A percentile compares a stretch with the other conserved stretches of the same genome.
These are phyloP conservation scores for Pempheris klunzingeri DNA, from an alignment of 2,797 vertebrate species.

Conservation along the genomic window DNA sequence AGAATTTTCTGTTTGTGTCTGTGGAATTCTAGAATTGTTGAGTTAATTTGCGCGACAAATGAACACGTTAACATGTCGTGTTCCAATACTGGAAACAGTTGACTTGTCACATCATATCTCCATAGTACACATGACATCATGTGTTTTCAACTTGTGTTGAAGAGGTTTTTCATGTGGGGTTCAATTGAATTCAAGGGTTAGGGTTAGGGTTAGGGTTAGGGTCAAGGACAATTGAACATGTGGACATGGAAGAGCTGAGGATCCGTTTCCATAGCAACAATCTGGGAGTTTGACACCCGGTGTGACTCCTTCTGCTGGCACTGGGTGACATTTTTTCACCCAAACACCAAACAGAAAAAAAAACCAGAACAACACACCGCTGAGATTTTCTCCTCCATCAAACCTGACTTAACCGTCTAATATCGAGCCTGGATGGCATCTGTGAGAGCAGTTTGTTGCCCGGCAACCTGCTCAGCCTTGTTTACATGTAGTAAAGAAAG, in stretches of 20 bases:
- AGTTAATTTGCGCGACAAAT: no score
- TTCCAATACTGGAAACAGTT: neutral
- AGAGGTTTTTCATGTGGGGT: no score
- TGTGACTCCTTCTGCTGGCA: neutral
- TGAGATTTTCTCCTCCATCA: slow-evolving; percentile 20
- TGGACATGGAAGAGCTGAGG: no score
- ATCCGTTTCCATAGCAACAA: slow-evolving; percentile 7
- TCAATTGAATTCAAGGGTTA: no score
- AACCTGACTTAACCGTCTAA: neutral
- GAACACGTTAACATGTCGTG: neutral
- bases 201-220: no score
- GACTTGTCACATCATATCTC: neutral
- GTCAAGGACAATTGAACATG: no score
- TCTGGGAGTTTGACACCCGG: neutral
- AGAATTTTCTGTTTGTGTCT: no score
- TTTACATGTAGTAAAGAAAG: slow-evolving; percentile 67
- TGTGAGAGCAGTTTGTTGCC: slow-evolving; percentile 68
- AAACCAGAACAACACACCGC: neutral
- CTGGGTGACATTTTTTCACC: neutral
- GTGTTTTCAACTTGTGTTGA: no score
- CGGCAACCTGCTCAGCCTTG: slow-evolving; percentile 68
- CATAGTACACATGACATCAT: neutral
- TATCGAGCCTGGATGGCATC: slow-evolving; percentile 18
- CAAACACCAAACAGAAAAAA: neutral
- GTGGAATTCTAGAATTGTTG: no score